Base-by-base conservation (phyloP, 2,888 invertebrate genomes). In the Drosophila melanosoma region DNA sequence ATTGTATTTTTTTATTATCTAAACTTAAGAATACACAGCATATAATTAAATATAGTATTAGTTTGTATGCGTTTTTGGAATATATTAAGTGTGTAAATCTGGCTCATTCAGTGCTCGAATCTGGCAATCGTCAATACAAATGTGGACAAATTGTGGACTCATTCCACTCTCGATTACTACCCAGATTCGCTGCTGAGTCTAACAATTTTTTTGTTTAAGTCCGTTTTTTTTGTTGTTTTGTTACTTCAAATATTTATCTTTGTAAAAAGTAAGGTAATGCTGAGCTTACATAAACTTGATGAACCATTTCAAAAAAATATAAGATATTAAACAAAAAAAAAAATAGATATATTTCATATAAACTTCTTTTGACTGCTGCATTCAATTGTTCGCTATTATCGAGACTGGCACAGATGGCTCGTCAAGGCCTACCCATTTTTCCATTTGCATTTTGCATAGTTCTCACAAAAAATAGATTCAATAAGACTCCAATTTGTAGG, bases 1-100 rank as follows among this genome's bases (percentile, higher is more conserved):
- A 70, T 76, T 83, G 84, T 83, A 83, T 83, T 83, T 83, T 83
- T 83, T 81, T 89, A 83, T 83, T 86, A 83, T 60, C 51, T 74
- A 81, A 67, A 62, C 26, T 42, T 80, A 85, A 87, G 88, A 15
- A 52, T 45, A 62, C 51, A 71, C 40, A 54, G n/a, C 20, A 17
- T 29, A 36, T n/a, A 52, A 53, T 49, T 62, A 64, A 32, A 56
- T 38, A 65, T 71, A 57, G 59, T 58, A 66, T 53, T 54, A 53
- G 57, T 52, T 53, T 52, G 52, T 71, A 70, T 62, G 36, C 42
- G 60, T 70, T 59, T 59, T 45, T 52, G 35, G 17, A 38, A 33
- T 48, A 26, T 56, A 12, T 65, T 26, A 45, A 45, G 45, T 45
- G 45, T 45, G 45, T 64, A 36, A 32, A 15, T 59, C 29, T 6